These are phyloP conservation scores for Meteorus colon DNA, from an alignment of 2,888 invertebrate species.

Conservation along the genomic window DNA sequence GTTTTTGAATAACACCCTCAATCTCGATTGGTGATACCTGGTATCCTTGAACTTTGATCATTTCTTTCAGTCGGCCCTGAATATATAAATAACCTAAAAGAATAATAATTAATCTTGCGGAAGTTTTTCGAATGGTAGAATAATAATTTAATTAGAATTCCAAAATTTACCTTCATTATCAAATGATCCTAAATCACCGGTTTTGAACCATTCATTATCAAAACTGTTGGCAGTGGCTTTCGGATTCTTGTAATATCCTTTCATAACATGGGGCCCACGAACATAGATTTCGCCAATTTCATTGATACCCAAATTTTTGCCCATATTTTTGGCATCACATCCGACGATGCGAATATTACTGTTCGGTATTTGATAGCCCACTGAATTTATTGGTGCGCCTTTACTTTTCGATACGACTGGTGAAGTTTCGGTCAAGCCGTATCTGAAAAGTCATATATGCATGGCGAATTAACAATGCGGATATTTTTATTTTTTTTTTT, in stretches of 20 bases:
- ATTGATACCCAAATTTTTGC: conserved; percentile 52
- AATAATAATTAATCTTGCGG: conserved; percentile 1
- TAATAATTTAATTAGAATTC: not conserved
- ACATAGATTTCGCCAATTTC: conserved; percentile 83
- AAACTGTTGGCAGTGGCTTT: conserved; percentile 83
- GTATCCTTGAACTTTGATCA: conserved; percentile 86
- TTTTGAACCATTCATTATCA: conserved; percentile 83
- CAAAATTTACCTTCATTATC: conserved; percentile 77
- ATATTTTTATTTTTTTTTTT: conserved; percentile 7
- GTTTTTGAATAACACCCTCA: conserved; percentile 81
- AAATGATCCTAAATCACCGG: conserved; percentile 81
- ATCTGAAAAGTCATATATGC: conserved; percentile 56
- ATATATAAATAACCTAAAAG: conserved; percentile 76
- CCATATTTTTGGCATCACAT: conserved; percentile 44
- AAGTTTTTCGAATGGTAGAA: not conserved
- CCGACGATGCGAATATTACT: conserved; percentile 71
- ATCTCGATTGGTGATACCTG: conserved; percentile 90
- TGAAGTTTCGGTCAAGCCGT: conserved; percentile 84
- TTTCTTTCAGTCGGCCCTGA: conserved; percentile 85
- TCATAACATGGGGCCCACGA: conserved; percentile 88
- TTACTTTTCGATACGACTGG: conserved; percentile 75
- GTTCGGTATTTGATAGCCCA: conserved; percentile 72
- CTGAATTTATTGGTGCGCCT: conserved; percentile 34
- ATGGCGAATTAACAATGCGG: not conserved
- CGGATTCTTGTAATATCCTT: conserved; percentile 84